Evolutionary conservation across 2,113 vertebrate genomes (phyloP).

Genomic region (Tragelaphus imberbis): DNA sequence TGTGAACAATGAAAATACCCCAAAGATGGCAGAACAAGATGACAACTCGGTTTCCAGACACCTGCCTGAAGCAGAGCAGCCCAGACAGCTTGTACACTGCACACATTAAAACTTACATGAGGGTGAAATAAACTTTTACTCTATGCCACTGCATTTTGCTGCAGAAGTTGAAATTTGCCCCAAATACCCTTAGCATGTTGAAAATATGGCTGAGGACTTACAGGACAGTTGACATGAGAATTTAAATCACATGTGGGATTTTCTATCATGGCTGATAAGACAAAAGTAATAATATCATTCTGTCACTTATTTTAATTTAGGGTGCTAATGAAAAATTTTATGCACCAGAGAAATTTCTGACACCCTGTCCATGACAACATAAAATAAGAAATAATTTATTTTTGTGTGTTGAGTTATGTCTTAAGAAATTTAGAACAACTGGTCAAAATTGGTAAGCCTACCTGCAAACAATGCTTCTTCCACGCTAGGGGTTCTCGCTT

Average conservation of each 20-base stretch:
- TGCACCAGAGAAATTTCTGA: not conserved
- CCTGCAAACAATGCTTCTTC: not conserved
- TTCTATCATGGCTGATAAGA: not conserved
- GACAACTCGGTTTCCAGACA: not conserved
- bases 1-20: not conserved
- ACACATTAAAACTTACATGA: not conserved
- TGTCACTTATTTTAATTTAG: not conserved
- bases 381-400: not conserved
- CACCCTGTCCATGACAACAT: not conserved
- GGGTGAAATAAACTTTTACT: not conserved
- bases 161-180: not conserved
- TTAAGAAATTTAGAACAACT: not conserved
- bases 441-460: not conserved
- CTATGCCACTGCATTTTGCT: not conserved
- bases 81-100: fast-evolving
- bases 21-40: not conserved
- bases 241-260: not conserved
- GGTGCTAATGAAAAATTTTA: not conserved
- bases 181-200: not conserved
- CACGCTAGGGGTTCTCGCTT: fast-evolving
- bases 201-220: not conserved
- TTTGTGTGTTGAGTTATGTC: not conserved
- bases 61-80: not conserved
- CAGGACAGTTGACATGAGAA: not conserved
- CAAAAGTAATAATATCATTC: not conserved